A percentile compares a stretch with the other conserved stretches of the same genome.
Conservation (phyloP, 2,888 invertebrate genomes). For the Phania funesta region DNA sequence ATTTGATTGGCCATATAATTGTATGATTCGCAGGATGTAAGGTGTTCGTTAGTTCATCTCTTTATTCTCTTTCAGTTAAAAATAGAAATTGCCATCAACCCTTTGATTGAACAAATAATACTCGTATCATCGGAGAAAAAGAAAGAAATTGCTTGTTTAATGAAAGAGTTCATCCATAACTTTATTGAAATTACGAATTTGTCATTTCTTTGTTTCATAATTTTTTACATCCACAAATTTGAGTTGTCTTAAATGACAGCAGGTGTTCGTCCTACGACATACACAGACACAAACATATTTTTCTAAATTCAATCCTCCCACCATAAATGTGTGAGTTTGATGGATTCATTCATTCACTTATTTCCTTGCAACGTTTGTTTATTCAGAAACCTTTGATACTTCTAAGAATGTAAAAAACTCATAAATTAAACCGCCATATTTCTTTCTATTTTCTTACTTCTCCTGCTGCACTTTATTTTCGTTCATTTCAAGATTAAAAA, state of each 20-base stretch:
- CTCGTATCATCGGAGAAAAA: constrained; percentile 16
- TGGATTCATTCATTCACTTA: constrained; percentile 2
- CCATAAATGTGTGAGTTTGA: neutral
- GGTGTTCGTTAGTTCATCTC: constrained; percentile 54
- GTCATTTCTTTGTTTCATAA: constrained; percentile 11
- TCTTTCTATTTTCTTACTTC: constrained; percentile 43
- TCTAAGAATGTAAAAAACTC: constrained; percentile 49
- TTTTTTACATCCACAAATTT: constrained; percentile 20
- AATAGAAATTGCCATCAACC: constrained; percentile 60
- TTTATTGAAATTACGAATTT: constrained; percentile 41
- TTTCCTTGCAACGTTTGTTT: constrained; percentile 47
- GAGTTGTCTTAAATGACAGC: constrained; percentile 54
- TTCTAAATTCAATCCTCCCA: constrained; percentile 8
- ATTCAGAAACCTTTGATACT: constrained; percentile 54
- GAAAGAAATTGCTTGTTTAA: constrained; percentile 30
- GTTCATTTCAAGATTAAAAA: constrained; percentile 50
- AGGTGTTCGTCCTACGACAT: constrained; percentile 30
- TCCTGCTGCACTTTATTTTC: constrained; percentile 19
- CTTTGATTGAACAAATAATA: constrained; percentile 62
- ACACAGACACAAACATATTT: too few relatives aligned
- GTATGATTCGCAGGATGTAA: constrained; percentile 58
- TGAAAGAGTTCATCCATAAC: too few relatives aligned
- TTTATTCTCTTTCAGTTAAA: constrained; percentile 44
- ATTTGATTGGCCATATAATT: constrained; percentile 64
- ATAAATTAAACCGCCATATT: constrained; percentile 61